Percentiles rank a stretch among this genome's conserved stretches.
Conservation (phyloP, 2,797 vertebrate genomes). For the Enteromius unitaeniatus region DNA sequence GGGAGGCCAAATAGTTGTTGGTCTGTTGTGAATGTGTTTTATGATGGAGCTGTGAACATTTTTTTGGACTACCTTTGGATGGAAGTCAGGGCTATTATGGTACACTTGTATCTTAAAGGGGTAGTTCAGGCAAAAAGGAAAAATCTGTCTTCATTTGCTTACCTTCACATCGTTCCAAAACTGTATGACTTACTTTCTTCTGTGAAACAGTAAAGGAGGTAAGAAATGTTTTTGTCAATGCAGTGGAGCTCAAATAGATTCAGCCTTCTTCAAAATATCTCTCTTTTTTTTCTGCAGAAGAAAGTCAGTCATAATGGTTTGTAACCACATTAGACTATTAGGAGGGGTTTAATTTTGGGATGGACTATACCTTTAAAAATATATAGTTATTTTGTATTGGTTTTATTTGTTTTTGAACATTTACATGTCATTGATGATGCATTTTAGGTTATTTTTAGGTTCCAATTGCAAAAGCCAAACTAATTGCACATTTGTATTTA, state of each 20-base stretch:
- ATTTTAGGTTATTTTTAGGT: background rate
- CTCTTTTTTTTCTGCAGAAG: background rate
- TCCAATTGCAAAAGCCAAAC: background rate
- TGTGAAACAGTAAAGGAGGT: background rate
- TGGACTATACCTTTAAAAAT: background rate
- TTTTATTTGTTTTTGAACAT: background rate
- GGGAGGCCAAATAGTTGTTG: background rate
- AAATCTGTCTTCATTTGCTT: background rate
- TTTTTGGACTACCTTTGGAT: background rate
- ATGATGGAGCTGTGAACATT: background rate
- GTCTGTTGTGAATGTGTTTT: constrained; percentile 15
- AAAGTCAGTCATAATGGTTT: background rate
- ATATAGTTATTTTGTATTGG: background rate
- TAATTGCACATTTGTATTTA: background rate
- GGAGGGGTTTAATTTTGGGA: background rate
- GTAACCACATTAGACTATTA: background rate
- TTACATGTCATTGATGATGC: background rate
- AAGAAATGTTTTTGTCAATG: background rate
- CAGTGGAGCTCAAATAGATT: background rate
- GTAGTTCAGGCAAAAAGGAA: background rate
- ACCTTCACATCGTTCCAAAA: background rate
- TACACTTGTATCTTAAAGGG: background rate
- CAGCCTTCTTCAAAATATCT: background rate
- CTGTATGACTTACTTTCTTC: background rate
- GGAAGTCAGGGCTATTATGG: background rate